Conservation (phyloP, 2,113 vertebrate genomes). For the Petromus typicus region DNA sequence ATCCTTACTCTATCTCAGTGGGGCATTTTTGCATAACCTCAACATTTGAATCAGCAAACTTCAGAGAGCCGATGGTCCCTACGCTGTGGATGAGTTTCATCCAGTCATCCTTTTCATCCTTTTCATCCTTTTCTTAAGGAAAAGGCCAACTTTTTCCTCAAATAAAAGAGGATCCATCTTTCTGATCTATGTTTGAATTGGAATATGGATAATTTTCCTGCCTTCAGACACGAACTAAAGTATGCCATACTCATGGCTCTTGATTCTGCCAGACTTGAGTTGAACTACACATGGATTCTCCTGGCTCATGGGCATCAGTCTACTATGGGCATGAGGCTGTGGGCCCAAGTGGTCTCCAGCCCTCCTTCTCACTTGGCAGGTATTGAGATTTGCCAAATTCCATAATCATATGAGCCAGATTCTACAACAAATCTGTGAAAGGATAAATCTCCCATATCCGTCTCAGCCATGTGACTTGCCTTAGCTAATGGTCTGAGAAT, state of each 20-base stretch:
- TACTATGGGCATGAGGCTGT: no score
- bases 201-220: neutral
- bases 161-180: neutral
- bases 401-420: neutral
- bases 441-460: neutral
- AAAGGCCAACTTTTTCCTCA: neutral
- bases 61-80: neutral
- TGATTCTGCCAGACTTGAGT: neutral
- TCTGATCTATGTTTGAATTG: neutral
- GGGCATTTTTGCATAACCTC: neutral
- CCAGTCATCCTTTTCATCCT: no score
- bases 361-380: neutral
- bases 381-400: neutral
- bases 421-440: neutral
- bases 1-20: neutral
- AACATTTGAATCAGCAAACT: neutral
- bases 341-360: neutral
- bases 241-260: neutral
- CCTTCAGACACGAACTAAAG: neutral
- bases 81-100: neutral
- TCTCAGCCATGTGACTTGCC: neutral
- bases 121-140: no score
- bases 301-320: neutral
- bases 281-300: neutral
- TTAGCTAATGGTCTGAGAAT: neutral